Conservation (phyloP, 1,140 invertebrate genomes). For the Pogonomyrmex barbatus region DNA sequence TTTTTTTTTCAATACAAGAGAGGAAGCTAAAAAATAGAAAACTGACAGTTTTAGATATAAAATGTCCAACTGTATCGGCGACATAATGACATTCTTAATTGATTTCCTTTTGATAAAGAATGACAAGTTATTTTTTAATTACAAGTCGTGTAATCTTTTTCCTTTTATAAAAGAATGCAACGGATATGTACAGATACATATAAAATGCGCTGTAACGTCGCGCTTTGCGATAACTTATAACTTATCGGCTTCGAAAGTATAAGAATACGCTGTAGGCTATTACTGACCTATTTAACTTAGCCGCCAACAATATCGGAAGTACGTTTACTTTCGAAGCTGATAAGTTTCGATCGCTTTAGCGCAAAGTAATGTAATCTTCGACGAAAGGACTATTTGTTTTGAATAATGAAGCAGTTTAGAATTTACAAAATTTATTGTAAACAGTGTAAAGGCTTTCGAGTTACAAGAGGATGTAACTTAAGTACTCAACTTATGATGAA, state of each 20-base stretch:
- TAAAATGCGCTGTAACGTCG: constrained; percentile 31
- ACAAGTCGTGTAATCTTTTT: not conserved
- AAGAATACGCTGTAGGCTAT: constrained; percentile 49
- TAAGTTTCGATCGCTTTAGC: constrained; percentile 54
- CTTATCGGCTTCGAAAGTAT: constrained; percentile 33
- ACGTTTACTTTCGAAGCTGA: constrained; percentile 34
- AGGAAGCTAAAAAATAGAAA: not conserved
- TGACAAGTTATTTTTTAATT: constrained; percentile 7
- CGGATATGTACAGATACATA: not conserved
- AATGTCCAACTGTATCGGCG: not conserved
- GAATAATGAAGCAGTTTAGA: constrained; percentile 48
- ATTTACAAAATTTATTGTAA: constrained; percentile 45
- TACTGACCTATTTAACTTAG: constrained; percentile 42
- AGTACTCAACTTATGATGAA: constrained; percentile 45
- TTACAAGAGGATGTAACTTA: constrained; percentile 19
- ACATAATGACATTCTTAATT: constrained; percentile 26
- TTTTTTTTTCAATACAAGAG: constrained; percentile 12
- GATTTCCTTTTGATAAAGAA: not conserved
- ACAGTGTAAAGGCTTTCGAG: not conserved
- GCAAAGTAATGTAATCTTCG: constrained; percentile 37
- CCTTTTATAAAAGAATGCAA: not conserved
- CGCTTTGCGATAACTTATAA: constrained; percentile 39
- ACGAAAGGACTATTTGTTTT: constrained; percentile 47
- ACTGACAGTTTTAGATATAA: constrained; percentile 19
- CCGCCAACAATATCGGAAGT: constrained; percentile 42